A percentile compares a stretch with the other conserved stretches of the same genome.
phyloP scores from a whole-genome alignment of 2,113 vertebrate genomes.

The Albula goreensis region DNA sequence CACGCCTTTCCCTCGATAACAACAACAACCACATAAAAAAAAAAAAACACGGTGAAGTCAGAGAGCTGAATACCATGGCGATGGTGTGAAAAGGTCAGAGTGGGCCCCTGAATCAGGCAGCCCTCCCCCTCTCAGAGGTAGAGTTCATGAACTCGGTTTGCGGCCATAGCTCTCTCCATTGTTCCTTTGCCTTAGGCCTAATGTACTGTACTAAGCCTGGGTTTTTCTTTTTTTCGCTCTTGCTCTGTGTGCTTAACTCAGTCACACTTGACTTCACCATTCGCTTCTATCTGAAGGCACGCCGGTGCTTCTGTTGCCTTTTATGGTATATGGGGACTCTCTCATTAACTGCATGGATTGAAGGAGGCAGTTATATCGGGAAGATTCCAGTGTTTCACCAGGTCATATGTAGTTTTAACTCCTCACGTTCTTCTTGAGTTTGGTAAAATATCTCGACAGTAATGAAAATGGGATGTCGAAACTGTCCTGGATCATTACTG shows the following conservation, averaged over 20 bases:
- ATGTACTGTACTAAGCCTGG: neutral
- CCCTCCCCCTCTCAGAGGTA: neutral
- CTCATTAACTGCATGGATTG: neutral
- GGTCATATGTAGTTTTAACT: no score
- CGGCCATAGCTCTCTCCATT: neutral
- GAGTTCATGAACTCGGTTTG: slow-evolving; percentile 18
- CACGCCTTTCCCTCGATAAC: neutral
- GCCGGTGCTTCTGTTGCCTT: neutral
- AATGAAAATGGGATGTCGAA: no score
- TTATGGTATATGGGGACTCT: neutral
- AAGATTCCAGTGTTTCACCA: neutral
- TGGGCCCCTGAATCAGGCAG: neutral
- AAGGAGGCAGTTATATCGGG: neutral
- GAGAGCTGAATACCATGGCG: neutral
- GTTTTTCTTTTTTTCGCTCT: neutral
- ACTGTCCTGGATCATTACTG: no score
- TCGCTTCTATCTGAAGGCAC: neutral
- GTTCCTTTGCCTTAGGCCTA: neutral
- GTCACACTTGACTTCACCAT: neutral
- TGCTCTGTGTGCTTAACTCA: neutral
- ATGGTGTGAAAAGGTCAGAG: neutral
- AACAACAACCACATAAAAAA: neutral
- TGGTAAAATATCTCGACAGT: no score
- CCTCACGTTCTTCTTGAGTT: no score
- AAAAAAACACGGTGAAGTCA: neutral